These are phyloP conservation scores for Diacarnus erythraeanus DNA, from an alignment of 37 sponge, comb jelly and placozoan genomes.

Conservation along the genomic window DNA sequence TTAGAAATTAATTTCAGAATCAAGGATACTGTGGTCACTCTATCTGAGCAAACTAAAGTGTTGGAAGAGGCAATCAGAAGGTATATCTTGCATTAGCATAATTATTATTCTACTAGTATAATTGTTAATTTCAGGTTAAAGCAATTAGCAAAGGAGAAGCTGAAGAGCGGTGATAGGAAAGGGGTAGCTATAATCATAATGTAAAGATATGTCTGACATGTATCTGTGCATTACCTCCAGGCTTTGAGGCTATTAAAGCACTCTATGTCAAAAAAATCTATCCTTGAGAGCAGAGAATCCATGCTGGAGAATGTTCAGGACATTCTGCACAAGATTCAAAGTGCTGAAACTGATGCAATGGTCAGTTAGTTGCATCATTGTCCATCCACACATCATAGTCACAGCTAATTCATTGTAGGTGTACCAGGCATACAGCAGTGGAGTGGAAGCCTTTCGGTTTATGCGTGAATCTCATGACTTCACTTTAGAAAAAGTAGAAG, in stretches of 20 bases:
- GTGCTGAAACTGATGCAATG: conserved; percentile 70
- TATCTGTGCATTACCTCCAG: not conserved
- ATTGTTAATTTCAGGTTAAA: conserved; percentile 2
- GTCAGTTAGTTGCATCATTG: conserved; percentile 20
- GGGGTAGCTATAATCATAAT: not conserved
- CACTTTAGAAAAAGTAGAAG: conserved; percentile 16
- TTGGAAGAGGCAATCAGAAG: not conserved
- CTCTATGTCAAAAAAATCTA: not conserved
- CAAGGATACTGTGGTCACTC: conserved; percentile 19
- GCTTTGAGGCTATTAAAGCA: conserved; percentile 17
- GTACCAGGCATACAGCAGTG: conserved; percentile 31
- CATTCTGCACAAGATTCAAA: conserved; percentile 57
- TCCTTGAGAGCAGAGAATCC: conserved; percentile 4
- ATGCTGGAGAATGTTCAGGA: conserved; percentile 46
- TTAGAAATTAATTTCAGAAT: conserved; percentile 10
- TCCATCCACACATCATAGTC: not conserved
- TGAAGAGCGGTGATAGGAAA: not conserved
- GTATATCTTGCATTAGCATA: not conserved
- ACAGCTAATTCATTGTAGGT: not conserved
- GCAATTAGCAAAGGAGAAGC: conserved; percentile 1
- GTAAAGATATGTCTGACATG: too few species aligned
- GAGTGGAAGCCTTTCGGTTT: conserved; percentile 25
- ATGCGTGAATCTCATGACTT: not conserved
- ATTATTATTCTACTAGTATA: not conserved
- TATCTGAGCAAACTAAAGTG: conserved; percentile 10